Evolutionary conservation across 2,113 vertebrate genomes (phyloP).

Genomic region (Dendropsophus ebraccatus): DNA sequence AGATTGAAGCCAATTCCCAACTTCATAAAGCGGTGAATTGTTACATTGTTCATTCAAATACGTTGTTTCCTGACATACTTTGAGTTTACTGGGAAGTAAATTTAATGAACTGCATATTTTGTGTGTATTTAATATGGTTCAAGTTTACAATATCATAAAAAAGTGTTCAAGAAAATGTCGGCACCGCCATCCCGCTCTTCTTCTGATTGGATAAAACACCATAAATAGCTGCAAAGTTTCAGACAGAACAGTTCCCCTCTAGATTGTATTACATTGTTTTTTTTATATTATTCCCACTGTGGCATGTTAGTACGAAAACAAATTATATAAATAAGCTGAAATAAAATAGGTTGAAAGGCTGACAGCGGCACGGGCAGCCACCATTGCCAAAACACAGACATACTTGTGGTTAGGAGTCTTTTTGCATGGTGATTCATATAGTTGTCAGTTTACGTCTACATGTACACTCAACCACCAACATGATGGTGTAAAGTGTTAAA

Average conservation of each 20-base stretch:
- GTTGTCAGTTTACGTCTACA: no score
- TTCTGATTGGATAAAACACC: neutral
- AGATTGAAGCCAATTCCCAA: neutral
- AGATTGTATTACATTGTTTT: neutral
- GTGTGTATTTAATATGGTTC: neutral
- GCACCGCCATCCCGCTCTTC: neutral
- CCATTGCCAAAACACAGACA: neutral
- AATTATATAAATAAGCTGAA: neutral
- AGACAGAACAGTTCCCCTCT: neutral
- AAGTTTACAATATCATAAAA: neutral
- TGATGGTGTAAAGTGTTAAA: no score
- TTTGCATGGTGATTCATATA: no score
- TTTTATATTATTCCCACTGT: neutral
- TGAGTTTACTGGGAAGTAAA: neutral
- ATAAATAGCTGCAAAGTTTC: neutral
- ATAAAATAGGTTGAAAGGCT: neutral
- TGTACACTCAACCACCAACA: no score
- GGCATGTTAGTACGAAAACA: neutral
- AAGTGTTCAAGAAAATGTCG: neutral
- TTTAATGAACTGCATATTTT: neutral
- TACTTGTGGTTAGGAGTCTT: no score
- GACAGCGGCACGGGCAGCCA: neutral
- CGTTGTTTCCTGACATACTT: neutral
- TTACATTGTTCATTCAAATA: neutral
- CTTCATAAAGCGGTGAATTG: neutral